Conservation (phyloP, 2,888 invertebrate genomes). For the Philaethria dido region DNA sequence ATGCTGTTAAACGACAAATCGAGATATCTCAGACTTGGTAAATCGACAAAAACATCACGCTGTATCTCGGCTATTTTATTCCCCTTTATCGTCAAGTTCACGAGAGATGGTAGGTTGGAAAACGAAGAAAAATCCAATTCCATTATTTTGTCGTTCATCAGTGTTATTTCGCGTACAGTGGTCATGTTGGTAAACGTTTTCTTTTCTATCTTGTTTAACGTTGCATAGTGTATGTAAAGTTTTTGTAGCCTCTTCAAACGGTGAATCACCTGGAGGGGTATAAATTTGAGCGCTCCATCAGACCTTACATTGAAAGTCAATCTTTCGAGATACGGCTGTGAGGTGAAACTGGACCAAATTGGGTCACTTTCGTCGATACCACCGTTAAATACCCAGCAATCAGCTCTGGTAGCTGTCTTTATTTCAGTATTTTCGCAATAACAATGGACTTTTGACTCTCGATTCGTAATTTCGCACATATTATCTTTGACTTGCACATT, state of each 20-base stretch:
- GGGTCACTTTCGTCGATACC: constrained; percentile 87
- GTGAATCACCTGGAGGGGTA: constrained; percentile 88
- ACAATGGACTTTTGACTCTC: constrained; percentile 85
- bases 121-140: constrained; percentile 88
- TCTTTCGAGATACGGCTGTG: constrained; percentile 87
- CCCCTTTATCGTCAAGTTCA: constrained; percentile 88
- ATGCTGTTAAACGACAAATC: constrained; percentile 94
- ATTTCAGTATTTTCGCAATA: constrained; percentile 85
- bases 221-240: constrained; percentile 88
- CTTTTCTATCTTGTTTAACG: constrained; percentile 87
- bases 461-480: constrained; percentile 83
- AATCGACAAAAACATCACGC: constrained; percentile 89
- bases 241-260: constrained; percentile 86
- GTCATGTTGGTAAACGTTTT: constrained; percentile 90
- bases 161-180: constrained; percentile 87
- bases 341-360: constrained; percentile 88
- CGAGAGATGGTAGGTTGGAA: constrained; percentile 88
- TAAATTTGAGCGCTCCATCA: constrained; percentile 87
- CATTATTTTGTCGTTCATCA: constrained; percentile 89
- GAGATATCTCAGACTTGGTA: constrained; percentile 89
- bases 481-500: constrained; percentile 75
- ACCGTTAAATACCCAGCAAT: constrained; percentile 90
- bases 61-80: constrained; percentile 91
- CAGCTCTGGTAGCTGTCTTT: constrained; percentile 86
- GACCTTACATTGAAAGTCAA: constrained; percentile 88